These are phyloP conservation scores for Centropristis striata DNA, from an alignment of 2,113 vertebrate genomes.

Conservation along the genomic window DNA sequence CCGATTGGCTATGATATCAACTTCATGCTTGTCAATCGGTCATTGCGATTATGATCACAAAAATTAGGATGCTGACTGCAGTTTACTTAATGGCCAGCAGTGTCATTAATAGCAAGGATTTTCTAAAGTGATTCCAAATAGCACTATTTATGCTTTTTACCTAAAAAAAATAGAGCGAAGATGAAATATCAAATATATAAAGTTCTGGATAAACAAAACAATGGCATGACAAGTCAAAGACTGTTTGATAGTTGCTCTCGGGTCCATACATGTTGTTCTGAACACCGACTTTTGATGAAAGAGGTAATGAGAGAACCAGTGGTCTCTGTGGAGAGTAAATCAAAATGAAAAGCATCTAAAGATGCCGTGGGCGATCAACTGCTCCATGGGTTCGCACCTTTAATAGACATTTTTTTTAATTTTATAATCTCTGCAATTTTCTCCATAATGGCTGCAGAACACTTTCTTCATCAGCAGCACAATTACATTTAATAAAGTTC, in stretches of 20 bases:
- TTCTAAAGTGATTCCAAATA: too few species aligned
- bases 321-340: constrained; percentile 21
- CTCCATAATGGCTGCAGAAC: constrained; percentile 34
- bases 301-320: neutral
- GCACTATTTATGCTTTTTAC: too few species aligned
- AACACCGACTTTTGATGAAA: constrained; percentile 3
- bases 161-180: neutral
- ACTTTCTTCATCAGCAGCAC: constrained; percentile 57
- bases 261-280: neutral
- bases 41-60: too few species aligned
- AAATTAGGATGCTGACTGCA: too few species aligned
- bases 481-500: constrained; percentile 73
- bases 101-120: too few species aligned
- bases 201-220: neutral
- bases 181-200: neutral
- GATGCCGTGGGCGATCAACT: neutral
- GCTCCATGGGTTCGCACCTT: constrained; percentile 47
- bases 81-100: too few species aligned
- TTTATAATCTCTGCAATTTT: constrained; percentile 42
- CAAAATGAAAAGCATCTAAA: constrained; percentile 15
- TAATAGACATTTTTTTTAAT: constrained; percentile 37
- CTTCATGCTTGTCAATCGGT: too few species aligned
- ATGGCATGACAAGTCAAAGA: neutral
- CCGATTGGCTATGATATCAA: neutral
- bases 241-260: neutral